phyloP scores from a whole-genome alignment of 2,888 invertebrate genomes.

The Ennomos fuscantarius region DNA sequence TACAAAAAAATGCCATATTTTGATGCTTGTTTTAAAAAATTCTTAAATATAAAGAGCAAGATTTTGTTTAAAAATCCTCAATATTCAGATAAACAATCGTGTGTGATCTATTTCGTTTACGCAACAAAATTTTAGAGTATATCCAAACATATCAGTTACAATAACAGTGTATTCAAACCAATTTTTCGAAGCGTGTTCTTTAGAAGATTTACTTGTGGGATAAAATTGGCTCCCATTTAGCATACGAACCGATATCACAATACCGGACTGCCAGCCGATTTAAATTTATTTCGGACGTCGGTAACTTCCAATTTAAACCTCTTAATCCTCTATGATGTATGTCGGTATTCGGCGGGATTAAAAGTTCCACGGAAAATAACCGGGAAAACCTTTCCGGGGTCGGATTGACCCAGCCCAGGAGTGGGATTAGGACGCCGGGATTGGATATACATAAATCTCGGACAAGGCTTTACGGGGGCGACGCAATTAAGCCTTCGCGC shows the following conservation, averaged over 20 bases:
- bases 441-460: conserved; percentile 84
- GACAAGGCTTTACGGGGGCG: conserved; percentile 76
- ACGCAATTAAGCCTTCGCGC: conserved; percentile 80
- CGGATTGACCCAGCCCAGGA: conserved; percentile 81
- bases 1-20: no score
- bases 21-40: no score
- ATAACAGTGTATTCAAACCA: conserved; percentile 42
- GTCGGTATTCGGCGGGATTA: conserved; percentile 85
- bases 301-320: conserved; percentile 86
- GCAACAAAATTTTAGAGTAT: conserved; percentile 3
- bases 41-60: conserved; percentile 8
- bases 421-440: conserved; percentile 82
- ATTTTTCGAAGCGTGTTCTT: conserved; percentile 62
- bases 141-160: conserved; percentile 29
- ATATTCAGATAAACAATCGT: conserved; percentile 15
- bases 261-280: conserved; percentile 82
- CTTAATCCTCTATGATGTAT: conserved; percentile 86
- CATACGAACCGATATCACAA: conserved; percentile 82
- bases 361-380: conserved; percentile 86
- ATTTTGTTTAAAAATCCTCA: conserved; percentile 5
- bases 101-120: conserved; percentile 9
- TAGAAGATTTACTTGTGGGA: conserved; percentile 74
- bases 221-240: conserved; percentile 81
- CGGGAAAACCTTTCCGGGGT: conserved; percentile 85
- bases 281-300: conserved; percentile 85